Base-by-base conservation (phyloP, 2,888 invertebrate genomes). In the Terebella lapidaria region DNA sequence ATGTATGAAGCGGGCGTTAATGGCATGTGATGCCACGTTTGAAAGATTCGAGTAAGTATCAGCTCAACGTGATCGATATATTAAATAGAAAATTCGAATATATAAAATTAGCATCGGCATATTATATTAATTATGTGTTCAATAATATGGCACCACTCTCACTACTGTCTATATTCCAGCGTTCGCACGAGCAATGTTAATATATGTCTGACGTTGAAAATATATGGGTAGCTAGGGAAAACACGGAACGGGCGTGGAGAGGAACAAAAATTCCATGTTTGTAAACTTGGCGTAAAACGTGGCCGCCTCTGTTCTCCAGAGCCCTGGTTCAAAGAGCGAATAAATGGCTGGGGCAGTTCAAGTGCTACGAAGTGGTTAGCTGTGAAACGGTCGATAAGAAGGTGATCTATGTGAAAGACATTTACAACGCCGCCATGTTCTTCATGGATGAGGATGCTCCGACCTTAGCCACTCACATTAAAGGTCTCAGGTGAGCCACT, bases 321-420 rank as follows among this genome's bases (percentile, higher is more conserved):
- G 58, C 28, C 18, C 30, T 61, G 58, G 53, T 61, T 20, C 27
- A 59, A 26, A 27, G 58, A 2, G 61, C 61, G 3, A 59, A 61
- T 54, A 54, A 27, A 25, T 61, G 61, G 61, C 54, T 61, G 26
- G 28, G 42, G 3, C 46, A 59, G 35, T 51, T 51, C 35, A 20
- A 27, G 20, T 22, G 29, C 10, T 54, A 25, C 15, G 53, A 58
- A 15, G 47, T 61, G 3, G 29, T 61, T 46, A 54, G 22, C 47
- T 53, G 53, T 26, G 61, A 61, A 51, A 61, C 58, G 29, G n/a
- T 59, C 5, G 58, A 59, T 1, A 61, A 61, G 35, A 61, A 61
- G 53, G 61, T 59, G 15, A 29, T 61, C 15, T 42, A 54, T 42
- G 29, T 46, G 25, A 45, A 27, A 10, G 61, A 61, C 35, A 49